Base-by-base conservation (phyloP, 2,888 invertebrate genomes). In the Zhuqinia jingwanae region DNA sequence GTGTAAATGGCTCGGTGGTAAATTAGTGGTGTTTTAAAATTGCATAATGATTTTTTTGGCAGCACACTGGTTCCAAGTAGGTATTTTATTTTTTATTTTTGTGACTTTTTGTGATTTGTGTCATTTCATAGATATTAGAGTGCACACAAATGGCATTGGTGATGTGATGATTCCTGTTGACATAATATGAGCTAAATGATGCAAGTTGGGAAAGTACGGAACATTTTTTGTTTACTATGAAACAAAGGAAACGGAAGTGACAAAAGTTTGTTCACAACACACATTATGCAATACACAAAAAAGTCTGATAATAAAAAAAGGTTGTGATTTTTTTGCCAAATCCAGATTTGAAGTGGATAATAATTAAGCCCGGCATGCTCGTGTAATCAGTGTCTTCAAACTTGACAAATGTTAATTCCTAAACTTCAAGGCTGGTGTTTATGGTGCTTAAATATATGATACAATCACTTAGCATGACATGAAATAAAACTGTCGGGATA, bases 21-120 rank as follows among this genome's bases (percentile, higher is more conserved):
- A 36, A 76, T 76, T 76, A 56, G 76, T 22, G n/a, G n/a, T n/a
- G n/a, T 36, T 17, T 56, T 56, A 36, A 76, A 76, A 56, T 76
- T 58, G 15, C 58, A 76, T 76, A 76, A 76, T 76, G 76, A 20
- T n/a, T 2, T 76, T 56, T 56, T 76, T 76, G 76, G 76, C 76
- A 76, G 2, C 30, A 10, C n/a, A n/a, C n/a, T n/a, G n/a, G 8
- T 17, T 56, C 36, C 20, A 42, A 58, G 56, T 25, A 58, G n/a
- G n/a, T n/a, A n/a, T n/a, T n/a, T n/a, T n/a, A n/a, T n/a, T n/a
- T n/a, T n/a, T n/a, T n/a, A n/a, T n/a, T n/a, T n/a, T 76, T 58
- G 58, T 76, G 76, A 76, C 56, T 22, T 42, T 76, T 20, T 8
- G 36, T 58, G 76, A 58, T 56, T 76, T 76, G 58, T 58, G 42